Base-by-base conservation (phyloP, 2,113 vertebrate species). In the Girardinichthys multiradiatus region DNA sequence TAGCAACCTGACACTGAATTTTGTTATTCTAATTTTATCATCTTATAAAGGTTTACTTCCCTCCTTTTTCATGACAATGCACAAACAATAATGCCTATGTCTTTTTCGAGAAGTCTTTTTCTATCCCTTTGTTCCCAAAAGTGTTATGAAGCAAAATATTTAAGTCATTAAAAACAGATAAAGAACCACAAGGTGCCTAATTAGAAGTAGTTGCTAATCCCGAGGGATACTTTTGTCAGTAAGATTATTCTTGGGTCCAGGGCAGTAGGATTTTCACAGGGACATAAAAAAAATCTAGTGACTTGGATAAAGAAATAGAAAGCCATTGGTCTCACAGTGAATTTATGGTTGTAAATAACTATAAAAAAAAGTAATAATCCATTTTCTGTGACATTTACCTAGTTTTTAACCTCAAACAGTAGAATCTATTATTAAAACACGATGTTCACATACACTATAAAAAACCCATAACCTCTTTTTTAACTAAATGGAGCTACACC, bases 71-170 rank as follows among this genome's bases (percentile, higher is more conserved):
- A 54, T 45, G 17, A 45, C 24, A 21, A 21, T 51, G 21, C 21
- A 51, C 5, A 51, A 27, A 15, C 35, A 9, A 28, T 17, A 71
- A 57, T 35, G 27, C 13, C 35, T 2, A 7, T 59, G 1, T 70
- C 60, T 54, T 79, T 78, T 26, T 61, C 65, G 65, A 58, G 58
- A 45, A 74, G 64, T 48, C 21, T n/a, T 35, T 69, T 59, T 57
- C 35, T 64, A 57, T 65, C 63, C 70, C 61, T 69, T 74, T 35
- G 64, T 69, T 72, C 57, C 72, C 33, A 51, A 19, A 64, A 17
- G 63, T 81, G 82, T 89, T 28, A 79, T 57, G 51, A 87, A 54
- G 65, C 58, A 72, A 86, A 85, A 78, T 70, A 83, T 87, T 74
- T 70, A 84, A 70, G 63, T n/a, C 37, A 2, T 71, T 76, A 76